Evolutionary conservation across 35 echinoderm and acorn worm genomes (phyloP).

Genomic region (Lytechinus pictus): DNA sequence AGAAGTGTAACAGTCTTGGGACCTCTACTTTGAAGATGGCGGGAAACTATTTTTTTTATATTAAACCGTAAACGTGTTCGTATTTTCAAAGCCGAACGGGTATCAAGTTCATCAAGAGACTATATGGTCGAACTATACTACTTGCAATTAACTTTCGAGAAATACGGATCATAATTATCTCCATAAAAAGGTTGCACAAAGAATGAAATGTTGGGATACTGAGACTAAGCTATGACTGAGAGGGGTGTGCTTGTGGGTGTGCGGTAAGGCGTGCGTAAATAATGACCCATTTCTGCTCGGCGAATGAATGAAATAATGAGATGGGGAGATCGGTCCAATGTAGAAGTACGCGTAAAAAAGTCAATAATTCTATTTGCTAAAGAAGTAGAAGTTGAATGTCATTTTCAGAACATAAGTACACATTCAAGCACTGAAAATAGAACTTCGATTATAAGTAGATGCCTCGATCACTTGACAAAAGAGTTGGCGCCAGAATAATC

Average conservation of each 20-base stretch:
- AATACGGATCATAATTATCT: neutral
- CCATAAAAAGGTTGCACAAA: neutral
- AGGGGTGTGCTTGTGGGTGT: slow-evolving; percentile 14
- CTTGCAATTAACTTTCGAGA: neutral
- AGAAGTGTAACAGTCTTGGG: neutral
- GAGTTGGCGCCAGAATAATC: neutral
- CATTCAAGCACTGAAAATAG: neutral
- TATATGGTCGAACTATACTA: neutral
- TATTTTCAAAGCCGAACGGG: neutral
- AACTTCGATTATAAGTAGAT: neutral
- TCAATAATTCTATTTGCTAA: neutral
- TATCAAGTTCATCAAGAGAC: neutral
- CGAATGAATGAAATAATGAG: neutral
- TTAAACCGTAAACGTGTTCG: neutral
- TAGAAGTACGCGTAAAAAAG: neutral
- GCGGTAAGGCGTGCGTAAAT: slow-evolving; percentile 3
- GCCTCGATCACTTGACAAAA: neutral
- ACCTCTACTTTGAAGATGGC: neutral
- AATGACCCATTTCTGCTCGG: neutral
- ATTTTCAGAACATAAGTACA: neutral
- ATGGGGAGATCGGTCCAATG: neutral
- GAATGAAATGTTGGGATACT: neutral
- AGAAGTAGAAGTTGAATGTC: neutral
- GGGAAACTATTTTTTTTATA: neutral
- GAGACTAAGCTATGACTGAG: neutral